Conservation (phyloP, 2,797 vertebrate species). For the Sarcoramphus papa region DNA sequence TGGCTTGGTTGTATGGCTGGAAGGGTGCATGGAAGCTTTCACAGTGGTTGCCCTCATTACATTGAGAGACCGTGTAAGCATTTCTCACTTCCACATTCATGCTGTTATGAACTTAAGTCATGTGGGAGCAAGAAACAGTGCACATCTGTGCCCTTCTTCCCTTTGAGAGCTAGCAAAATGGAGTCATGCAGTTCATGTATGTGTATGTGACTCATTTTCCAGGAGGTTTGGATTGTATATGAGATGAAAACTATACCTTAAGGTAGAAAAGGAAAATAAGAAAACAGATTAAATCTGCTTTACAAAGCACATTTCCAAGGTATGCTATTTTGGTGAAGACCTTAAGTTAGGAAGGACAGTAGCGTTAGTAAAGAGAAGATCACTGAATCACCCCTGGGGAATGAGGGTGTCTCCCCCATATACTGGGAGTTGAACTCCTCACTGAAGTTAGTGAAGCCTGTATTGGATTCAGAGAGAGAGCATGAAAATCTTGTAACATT, state of each 20-base stretch:
- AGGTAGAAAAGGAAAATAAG: background rate
- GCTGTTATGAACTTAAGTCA: background rate
- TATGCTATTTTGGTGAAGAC: background rate
- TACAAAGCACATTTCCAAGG: background rate
- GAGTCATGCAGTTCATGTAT: background rate
- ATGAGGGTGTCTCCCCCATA: background rate
- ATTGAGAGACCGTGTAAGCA: background rate
- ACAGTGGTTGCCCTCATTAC: background rate
- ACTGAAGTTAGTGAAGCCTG: background rate
- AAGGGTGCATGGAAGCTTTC: background rate
- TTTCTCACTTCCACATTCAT: background rate
- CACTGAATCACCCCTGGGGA: background rate
- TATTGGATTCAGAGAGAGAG: background rate
- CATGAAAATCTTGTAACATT: background rate
- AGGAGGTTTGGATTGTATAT: background rate
- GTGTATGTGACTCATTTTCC: background rate
- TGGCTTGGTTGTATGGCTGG: background rate
- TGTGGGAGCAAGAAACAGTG: background rate
- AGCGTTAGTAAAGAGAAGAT: background rate
- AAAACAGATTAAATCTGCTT: background rate
- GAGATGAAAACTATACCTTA: background rate
- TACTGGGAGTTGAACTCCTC: background rate
- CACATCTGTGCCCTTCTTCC: background rate
- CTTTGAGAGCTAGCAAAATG: background rate
- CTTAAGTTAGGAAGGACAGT: background rate